phyloP scores from a whole-genome alignment of 2,113 vertebrate genomes.

The Podarcis muralis region DNA sequence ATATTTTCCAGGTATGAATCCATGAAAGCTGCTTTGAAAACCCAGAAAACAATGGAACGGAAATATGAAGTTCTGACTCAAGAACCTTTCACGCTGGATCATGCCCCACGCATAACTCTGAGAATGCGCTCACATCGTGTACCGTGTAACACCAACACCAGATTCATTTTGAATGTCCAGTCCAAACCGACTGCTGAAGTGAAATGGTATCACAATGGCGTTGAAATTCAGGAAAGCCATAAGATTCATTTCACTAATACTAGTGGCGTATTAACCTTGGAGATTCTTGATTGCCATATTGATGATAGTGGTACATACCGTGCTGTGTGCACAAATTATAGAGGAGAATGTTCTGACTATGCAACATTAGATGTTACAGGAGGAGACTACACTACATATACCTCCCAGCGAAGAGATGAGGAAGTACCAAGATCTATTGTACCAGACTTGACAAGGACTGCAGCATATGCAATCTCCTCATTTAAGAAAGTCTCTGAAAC shows the following conservation, averaged over 20 bases:
- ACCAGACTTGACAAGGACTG: slow-evolving; percentile 87
- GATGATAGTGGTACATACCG: slow-evolving; percentile 95
- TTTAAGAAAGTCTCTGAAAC: slow-evolving; percentile 88
- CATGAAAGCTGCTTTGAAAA: slow-evolving; percentile 92
- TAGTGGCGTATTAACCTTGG: slow-evolving; percentile 91
- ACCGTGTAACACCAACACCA: slow-evolving; percentile 84
- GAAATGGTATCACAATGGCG: slow-evolving; percentile 94
- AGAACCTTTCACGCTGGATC: slow-evolving; percentile 93
- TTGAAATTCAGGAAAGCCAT: slow-evolving; percentile 84
- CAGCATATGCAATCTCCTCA: slow-evolving; percentile 87
- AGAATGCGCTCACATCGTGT: slow-evolving; percentile 96
- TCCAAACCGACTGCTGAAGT: slow-evolving; percentile 90
- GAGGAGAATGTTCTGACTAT: slow-evolving; percentile 95
- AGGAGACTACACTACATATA: slow-evolving; percentile 85
- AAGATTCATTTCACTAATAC: slow-evolving; percentile 90
- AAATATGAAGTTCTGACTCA: slow-evolving; percentile 90
- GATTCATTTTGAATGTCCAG: slow-evolving; percentile 93
- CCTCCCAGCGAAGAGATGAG: slow-evolving; percentile 86
- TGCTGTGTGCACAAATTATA: slow-evolving; percentile 89
- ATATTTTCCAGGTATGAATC: slow-evolving; percentile 94
- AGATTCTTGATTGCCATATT: slow-evolving; percentile 87
- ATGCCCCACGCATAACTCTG: slow-evolving; percentile 89
- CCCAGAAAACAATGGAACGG: slow-evolving; percentile 85
- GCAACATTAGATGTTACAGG: slow-evolving; percentile 91
- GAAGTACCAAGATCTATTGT: slow-evolving; percentile 84